phyloP scores from a whole-genome alignment of 30 jellyfish, hydroid and myxozoan genomes.

The Rhopilema esculentum region DNA sequence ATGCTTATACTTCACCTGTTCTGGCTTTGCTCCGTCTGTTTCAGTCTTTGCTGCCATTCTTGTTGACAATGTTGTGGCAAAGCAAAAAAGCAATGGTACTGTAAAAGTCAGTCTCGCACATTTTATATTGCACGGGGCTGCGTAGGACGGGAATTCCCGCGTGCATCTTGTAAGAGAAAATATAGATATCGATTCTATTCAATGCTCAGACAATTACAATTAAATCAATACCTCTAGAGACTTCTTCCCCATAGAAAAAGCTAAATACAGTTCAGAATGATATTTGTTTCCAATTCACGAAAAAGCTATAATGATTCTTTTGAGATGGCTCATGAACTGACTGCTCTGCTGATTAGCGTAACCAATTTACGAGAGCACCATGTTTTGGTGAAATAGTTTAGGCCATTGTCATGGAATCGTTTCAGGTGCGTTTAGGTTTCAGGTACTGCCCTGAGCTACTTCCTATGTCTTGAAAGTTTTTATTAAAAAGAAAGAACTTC shows the following conservation, averaged over 20 bases:
- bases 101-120: not conserved
- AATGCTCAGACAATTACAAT: not conserved
- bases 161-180: not conserved
- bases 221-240: not conserved
- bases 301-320: not conserved
- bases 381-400: not conserved
- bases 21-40: not conserved
- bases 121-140: conserved; percentile 2
- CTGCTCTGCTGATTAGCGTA: too few relatives aligned
- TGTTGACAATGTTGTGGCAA: not conserved
- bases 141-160: not conserved
- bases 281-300: not conserved
- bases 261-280: not conserved
- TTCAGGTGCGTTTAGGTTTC: too few relatives aligned
- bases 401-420: not conserved
- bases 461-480: too few relatives aligned
- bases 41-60: conserved; percentile 12
- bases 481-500: too few relatives aligned
- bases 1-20: conserved; percentile 22
- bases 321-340: not conserved
- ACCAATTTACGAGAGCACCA: too few relatives aligned
- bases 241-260: not conserved
- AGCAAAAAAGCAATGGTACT: not conserved
- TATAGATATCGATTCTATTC: not conserved
- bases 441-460: too few relatives aligned